These are phyloP conservation scores for Lipotes vexillifer DNA, from an alignment of 2,113 vertebrate species.

Conservation along the genomic window DNA sequence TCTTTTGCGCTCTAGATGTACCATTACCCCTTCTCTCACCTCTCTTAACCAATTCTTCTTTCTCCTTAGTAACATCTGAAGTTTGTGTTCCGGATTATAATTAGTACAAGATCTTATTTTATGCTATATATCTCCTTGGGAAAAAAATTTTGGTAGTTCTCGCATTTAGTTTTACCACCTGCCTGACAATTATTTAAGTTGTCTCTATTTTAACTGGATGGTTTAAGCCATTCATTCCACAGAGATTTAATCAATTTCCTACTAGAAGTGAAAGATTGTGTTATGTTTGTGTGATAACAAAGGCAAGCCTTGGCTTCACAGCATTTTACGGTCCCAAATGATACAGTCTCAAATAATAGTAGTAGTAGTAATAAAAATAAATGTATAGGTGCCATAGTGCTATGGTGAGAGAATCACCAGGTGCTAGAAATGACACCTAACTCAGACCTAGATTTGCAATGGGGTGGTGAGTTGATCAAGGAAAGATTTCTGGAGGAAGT, in stretches of 20 bases:
- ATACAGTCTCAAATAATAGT: too few relatives aligned
- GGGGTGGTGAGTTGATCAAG: not conserved
- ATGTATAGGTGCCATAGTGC: not conserved
- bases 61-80: not conserved
- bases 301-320: not conserved
- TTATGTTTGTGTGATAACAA: accelerated
- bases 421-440: not conserved
- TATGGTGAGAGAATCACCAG: accelerated
- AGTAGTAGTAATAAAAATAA: accelerated
- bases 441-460: not conserved
- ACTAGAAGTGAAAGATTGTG: not conserved
- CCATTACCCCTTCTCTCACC: not conserved
- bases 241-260: not conserved
- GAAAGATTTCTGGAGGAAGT: not conserved
- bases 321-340: not conserved
- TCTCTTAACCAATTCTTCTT: not conserved
- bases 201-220: not conserved
- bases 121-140: not conserved
- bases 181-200: not conserved
- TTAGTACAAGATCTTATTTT: not conserved
- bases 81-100: not conserved
- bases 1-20: not conserved
- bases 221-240: too few relatives aligned
- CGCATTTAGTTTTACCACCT: not conserved
- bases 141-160: not conserved